phyloP scores from a whole-genome alignment of 2,888 invertebrate species.

The Trissolcus japonicus region DNA sequence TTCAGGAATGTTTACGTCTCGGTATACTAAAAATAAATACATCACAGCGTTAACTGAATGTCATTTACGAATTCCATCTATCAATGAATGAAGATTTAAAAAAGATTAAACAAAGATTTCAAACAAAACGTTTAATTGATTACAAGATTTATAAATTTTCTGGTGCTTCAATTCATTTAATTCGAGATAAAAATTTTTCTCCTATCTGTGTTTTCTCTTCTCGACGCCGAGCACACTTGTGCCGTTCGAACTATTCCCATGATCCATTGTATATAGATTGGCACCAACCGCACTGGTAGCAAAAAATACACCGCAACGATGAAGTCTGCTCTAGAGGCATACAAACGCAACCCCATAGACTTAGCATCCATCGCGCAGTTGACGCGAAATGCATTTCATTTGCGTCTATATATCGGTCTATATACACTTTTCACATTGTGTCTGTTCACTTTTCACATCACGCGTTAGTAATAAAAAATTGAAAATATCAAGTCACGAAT shows the following conservation, averaged over 20 bases:
- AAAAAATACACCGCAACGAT: conserved; percentile 13
- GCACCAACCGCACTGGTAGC: conserved; percentile 12
- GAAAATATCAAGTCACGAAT: conserved; percentile 50
- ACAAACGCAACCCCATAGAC: neutral
- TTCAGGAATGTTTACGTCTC: neutral
- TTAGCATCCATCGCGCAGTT: conserved; percentile 24
- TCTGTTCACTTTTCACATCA: conserved; percentile 48
- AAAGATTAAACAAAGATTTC: no score
- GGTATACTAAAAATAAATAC: neutral
- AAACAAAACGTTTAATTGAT: no score
- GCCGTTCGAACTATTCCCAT: conserved; percentile 22
- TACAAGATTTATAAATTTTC: no score
- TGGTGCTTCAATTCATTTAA: no score
- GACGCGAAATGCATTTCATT: conserved; percentile 48
- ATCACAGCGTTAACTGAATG: no score
- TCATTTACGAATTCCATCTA: no score
- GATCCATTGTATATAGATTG: conserved; percentile 43
- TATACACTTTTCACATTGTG: conserved; percentile 10
- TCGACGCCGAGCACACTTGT: conserved; percentile 37
- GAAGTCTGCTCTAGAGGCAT: conserved; percentile 9
- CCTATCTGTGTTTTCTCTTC: conserved; percentile 7
- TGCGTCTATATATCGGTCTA: conserved; percentile 40
- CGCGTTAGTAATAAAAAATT: conserved; percentile 54
- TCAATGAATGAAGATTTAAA: no score
- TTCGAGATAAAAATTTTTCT: no score